Evolutionary conservation across 23 tunicate genomes (phyloP).

Genomic region (Styela clava): DNA sequence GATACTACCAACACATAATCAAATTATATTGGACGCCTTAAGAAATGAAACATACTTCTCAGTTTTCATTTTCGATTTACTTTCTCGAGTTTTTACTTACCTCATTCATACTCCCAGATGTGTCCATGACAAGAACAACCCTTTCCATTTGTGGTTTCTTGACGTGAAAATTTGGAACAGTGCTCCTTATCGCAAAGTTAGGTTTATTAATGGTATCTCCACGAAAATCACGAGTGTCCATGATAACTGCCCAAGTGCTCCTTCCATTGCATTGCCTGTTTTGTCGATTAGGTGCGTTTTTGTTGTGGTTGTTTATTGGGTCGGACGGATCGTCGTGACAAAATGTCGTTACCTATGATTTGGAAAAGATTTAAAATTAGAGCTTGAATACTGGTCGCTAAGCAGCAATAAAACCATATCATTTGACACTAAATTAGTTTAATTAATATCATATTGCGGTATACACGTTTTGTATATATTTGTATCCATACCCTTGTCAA

Average conservation of each 20-base stretch:
- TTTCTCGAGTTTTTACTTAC: too few species aligned
- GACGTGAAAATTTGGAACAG: conserved; percentile 31
- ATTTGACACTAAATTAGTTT: background rate
- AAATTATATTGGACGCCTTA: too few species aligned
- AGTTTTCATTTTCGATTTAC: too few species aligned
- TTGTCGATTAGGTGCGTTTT: conserved; percentile 35
- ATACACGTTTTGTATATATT: too few species aligned
- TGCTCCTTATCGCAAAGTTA: background rate
- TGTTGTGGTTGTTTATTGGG: conserved; percentile 34
- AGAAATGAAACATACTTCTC: too few species aligned
- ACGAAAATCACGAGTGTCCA: conserved; percentile 34
- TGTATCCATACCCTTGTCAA: too few species aligned
- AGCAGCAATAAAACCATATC: conserved; percentile 12
- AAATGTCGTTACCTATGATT: conserved; percentile 37
- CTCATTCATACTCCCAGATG: conserved; percentile 45
- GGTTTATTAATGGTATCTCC: conserved; percentile 18
- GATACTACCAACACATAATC: too few species aligned
- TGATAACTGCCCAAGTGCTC: conserved; percentile 49
- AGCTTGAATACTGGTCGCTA: background rate
- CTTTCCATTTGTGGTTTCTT: conserved; percentile 7
- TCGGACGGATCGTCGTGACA: conserved; percentile 39
- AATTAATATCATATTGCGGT: too few species aligned
- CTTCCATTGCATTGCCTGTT: conserved; percentile 28
- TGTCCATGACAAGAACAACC: conserved; percentile 45
- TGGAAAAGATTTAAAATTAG: background rate